Percentiles rank a stretch among this genome's conserved stretches.
Evolutionary conservation across 1,140 invertebrate genomes (phyloP).

Genomic region (Micrasema minimum): DNA sequence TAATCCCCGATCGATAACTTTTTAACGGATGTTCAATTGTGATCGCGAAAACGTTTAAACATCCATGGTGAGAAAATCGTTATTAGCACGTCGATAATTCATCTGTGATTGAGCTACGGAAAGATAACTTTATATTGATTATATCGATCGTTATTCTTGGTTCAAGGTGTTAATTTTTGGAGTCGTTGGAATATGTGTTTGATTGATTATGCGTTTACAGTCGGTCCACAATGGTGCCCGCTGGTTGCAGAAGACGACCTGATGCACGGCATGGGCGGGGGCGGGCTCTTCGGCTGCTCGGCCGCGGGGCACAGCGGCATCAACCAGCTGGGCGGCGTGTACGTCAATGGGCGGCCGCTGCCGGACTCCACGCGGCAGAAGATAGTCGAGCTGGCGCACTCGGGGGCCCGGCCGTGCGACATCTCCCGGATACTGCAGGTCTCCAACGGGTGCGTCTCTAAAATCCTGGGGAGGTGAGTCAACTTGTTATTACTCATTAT

Average conservation of each 20-base stretch:
- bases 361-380: conserved; percentile 97
- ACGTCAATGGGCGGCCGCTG: conserved; percentile 96
- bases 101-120: too few relatives aligned
- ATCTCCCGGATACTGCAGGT: conserved; percentile 97
- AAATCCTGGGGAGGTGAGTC: conserved; percentile 91
- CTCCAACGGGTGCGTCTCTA: conserved; percentile 95
- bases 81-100: too few relatives aligned
- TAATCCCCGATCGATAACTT: too few relatives aligned
- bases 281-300: conserved; percentile 79
- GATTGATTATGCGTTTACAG: conserved; percentile 17
- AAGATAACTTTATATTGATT: too few relatives aligned
- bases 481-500: background rate
- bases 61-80: too few relatives aligned
- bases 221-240: conserved; percentile 52
- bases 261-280: conserved; percentile 66
- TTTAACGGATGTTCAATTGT: too few relatives aligned
- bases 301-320: conserved; percentile 94
- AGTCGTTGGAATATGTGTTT: too few relatives aligned
- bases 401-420: conserved; percentile 96
- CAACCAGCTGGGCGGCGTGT: conserved; percentile 98
- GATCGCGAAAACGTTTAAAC: too few relatives aligned
- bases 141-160: too few relatives aligned
- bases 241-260: conserved; percentile 61
- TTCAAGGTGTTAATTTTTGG: too few relatives aligned
- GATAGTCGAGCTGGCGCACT: conserved; percentile 97